Conservation (phyloP, 2,888 invertebrate genomes). For the Drosophila seclusa region DNA sequence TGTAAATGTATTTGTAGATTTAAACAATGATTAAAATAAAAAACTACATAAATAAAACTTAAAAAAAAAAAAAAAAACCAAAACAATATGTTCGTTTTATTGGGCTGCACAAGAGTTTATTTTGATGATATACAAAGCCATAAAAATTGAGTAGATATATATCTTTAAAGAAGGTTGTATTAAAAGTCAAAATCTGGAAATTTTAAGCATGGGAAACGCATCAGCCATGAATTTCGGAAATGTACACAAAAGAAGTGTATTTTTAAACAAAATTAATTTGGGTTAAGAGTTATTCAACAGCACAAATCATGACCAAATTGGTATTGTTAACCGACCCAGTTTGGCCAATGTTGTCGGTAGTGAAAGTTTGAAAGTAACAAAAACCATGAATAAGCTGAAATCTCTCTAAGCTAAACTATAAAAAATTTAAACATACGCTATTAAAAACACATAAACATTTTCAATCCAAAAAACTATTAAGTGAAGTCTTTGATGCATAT, state of each 20-base stretch:
- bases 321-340: background rate
- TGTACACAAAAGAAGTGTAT: background rate
- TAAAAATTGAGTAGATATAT: background rate
- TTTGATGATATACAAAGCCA: background rate
- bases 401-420: background rate
- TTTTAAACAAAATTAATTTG: background rate
- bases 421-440: background rate
- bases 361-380: background rate
- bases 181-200: background rate
- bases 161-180: background rate
- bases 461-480: background rate
- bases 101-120: background rate
- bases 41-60: constrained; percentile 81
- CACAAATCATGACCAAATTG: background rate
- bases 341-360: background rate
- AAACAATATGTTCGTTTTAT: background rate
- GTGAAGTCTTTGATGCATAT: background rate
- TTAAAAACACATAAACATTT: background rate
- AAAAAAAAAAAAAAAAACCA: constrained; percentile 56
- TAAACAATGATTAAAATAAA: constrained; percentile 84
- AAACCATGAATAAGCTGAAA: background rate
- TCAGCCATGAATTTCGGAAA: background rate
- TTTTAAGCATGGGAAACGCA: background rate
- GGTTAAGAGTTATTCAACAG: background rate
- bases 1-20: constrained; percentile 85